These are phyloP conservation scores for Protobothrops flavoviridis DNA, from an alignment of 2,113 vertebrate species.

Conservation along the genomic window DNA sequence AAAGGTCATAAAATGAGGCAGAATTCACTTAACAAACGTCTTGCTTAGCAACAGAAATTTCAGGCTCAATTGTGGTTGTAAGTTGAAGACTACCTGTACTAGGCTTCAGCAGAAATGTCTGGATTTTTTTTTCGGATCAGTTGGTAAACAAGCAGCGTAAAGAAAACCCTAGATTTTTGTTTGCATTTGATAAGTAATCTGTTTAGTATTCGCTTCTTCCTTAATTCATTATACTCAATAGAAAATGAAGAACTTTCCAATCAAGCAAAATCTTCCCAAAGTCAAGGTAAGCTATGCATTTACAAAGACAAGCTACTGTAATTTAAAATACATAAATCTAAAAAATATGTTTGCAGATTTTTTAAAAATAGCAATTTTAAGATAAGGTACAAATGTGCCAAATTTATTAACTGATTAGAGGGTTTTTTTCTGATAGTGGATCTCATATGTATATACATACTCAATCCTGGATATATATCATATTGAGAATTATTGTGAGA, in stretches of 20 bases:
- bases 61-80: not conserved
- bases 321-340: slow-evolving; percentile 23
- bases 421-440: not conserved
- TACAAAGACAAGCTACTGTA: slow-evolving; percentile 16
- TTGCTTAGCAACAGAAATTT: not conserved
- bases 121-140: not conserved
- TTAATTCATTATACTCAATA: slow-evolving; percentile 61
- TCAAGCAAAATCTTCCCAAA: slow-evolving; percentile 72
- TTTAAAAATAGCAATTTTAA: not conserved
- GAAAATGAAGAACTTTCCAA: slow-evolving; percentile 75
- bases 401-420: not conserved
- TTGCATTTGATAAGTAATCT: slow-evolving; percentile 20
- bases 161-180: not conserved
- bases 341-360: slow-evolving; percentile 1
- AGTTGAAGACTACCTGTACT: not conserved
- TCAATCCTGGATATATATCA: not conserved
- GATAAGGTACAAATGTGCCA: not conserved
- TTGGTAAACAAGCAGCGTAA: not conserved
- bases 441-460: not conserved
- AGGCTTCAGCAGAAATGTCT: not conserved
- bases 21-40: not conserved
- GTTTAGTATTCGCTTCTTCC: slow-evolving; percentile 29
- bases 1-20: not conserved
- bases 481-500: not conserved
- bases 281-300: slow-evolving; percentile 70